Percentiles rank a stretch among this genome's conserved stretches.
These are phyloP conservation scores for Microtus obscurus DNA, from an alignment of 2,797 vertebrate genomes.

Conservation along the genomic window DNA sequence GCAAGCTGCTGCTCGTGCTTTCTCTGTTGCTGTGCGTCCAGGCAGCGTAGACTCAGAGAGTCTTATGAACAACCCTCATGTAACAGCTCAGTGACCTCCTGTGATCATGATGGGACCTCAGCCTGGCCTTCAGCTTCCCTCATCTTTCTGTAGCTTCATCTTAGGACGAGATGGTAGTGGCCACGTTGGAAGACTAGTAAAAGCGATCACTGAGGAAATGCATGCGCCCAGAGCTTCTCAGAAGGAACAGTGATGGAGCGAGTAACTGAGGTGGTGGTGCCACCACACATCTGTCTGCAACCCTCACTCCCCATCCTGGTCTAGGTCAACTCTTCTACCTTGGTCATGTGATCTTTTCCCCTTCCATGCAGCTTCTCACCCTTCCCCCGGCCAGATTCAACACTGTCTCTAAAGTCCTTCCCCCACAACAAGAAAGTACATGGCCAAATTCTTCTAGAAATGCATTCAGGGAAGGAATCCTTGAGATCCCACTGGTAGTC, in stretches of 20 bases:
- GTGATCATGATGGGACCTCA: too few species aligned
- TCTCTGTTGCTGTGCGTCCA: background rate
- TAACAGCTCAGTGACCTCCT: fast-evolving
- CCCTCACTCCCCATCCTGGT: fast-evolving
- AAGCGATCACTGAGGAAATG: too few species aligned
- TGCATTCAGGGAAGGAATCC: fast-evolving
- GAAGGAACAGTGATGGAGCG: background rate
- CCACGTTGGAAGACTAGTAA: fast-evolving
- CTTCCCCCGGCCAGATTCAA: background rate
- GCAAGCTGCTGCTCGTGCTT: background rate
- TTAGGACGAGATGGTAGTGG: fast-evolving
- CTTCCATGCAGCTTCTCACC: background rate
- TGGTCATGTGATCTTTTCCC: fast-evolving
- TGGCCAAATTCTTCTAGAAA: too few species aligned
- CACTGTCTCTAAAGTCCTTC: fast-evolving
- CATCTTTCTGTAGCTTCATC: background rate
- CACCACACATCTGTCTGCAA: background rate
- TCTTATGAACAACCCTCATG: too few species aligned
- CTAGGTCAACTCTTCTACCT: background rate
- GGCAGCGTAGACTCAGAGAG: background rate
- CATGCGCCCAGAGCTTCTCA: fast-evolving
- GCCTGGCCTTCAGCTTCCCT: background rate
- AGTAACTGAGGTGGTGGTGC: fast-evolving
- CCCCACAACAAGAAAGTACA: background rate
- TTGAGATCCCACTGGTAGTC: fast-evolving